Conservation (phyloP, 2,797 vertebrate genomes). For the Picus viridis region DNA sequence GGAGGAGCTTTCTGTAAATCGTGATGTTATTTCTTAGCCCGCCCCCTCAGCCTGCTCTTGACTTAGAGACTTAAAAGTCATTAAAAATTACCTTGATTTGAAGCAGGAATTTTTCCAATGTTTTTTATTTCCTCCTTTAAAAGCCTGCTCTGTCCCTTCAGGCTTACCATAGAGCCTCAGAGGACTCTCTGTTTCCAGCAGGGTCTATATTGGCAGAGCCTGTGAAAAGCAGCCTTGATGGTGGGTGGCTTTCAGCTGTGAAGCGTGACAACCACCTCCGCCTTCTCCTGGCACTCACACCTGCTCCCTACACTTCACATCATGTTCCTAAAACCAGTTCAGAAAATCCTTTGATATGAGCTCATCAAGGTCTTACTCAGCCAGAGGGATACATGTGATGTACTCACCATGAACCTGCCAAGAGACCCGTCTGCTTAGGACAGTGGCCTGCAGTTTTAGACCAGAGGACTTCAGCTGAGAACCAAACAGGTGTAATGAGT, state of each 20-base stretch:
- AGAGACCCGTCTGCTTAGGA: background rate
- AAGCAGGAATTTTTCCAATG: constrained; percentile 32
- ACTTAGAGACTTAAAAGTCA: background rate
- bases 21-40: background rate
- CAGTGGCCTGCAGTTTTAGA: constrained; percentile 13
- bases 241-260: constrained; percentile 48
- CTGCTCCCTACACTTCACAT: constrained; percentile 57
- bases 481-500: background rate
- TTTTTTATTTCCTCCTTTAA: constrained; percentile 7
- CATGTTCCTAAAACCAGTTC: background rate
- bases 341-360: constrained; percentile 55
- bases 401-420: background rate
- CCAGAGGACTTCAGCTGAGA: constrained; percentile 1
- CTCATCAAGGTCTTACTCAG: background rate
- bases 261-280: constrained; percentile 33
- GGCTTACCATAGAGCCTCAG: background rate
- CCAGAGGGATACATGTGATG: background rate
- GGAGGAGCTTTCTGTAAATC: background rate
- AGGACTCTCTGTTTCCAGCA: background rate
- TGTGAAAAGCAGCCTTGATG: constrained; percentile 48
- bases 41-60: background rate
- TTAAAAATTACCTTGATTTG: constrained; percentile 42
- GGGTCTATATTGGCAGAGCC: background rate
- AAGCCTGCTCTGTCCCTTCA: constrained; percentile 20
- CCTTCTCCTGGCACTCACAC: constrained; percentile 43